These are phyloP conservation scores for Drosophila helvetica DNA, from an alignment of 2,888 invertebrate species.

Conservation along the genomic window DNA sequence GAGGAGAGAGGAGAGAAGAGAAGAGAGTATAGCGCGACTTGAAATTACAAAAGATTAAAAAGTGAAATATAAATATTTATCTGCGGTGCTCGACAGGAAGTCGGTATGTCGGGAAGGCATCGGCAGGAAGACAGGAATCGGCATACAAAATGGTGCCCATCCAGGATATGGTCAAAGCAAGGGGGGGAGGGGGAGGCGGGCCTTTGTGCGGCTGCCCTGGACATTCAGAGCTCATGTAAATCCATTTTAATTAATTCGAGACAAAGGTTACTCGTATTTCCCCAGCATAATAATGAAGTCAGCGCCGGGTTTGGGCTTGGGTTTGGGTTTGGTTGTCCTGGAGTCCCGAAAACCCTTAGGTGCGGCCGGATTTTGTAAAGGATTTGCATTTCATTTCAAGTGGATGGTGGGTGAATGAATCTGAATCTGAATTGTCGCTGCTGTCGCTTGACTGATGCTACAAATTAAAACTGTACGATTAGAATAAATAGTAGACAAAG, in stretches of 20 bases:
- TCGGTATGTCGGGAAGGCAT: conserved; percentile 8
- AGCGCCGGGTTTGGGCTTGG: neutral
- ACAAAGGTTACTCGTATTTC: conserved; percentile 75
- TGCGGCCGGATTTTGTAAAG: conserved; percentile 62
- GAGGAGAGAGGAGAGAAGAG: neutral
- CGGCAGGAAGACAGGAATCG: conserved; percentile 54
- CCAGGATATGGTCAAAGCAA: conserved; percentile 39
- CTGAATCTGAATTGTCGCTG: conserved; percentile 42
- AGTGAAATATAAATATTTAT: conserved; percentile 80
- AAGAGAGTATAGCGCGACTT: conserved; percentile 69
- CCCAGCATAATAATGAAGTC: conserved; percentile 72
- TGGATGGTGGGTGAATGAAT: conserved; percentile 64
- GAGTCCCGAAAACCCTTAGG: conserved; percentile 46
- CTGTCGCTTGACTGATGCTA: conserved; percentile 62
- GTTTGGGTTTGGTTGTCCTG: no score
- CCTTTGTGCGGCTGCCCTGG: conserved; percentile 58
- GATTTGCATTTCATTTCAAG: conserved; percentile 80
- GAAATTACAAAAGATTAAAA: conserved; percentile 81
- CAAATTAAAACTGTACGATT: conserved; percentile 75
- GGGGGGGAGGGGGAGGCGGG: conserved; percentile 16
- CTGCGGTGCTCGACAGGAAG: conserved; percentile 67
- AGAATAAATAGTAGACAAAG: conserved; percentile 70
- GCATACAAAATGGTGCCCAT: conserved; percentile 62
- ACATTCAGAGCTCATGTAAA: conserved; percentile 80
- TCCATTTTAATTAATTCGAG: conserved; percentile 81